phyloP scores from a whole-genome alignment of 2,888 invertebrate genomes.

The Hypselothyrea guttata region DNA sequence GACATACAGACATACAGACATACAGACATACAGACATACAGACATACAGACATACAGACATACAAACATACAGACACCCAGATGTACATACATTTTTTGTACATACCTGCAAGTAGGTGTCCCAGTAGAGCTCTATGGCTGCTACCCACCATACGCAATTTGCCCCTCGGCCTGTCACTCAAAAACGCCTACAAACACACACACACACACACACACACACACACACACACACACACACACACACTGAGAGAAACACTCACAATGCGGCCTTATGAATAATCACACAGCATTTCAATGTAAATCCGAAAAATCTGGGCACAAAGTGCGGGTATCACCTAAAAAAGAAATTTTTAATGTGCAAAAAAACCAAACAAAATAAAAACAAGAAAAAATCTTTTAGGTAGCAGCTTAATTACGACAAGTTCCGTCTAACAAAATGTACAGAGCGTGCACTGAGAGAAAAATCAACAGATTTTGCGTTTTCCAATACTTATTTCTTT shows the following conservation, averaged over 20 bases:
- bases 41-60: slow-evolving; percentile 1
- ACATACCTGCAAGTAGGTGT: slow-evolving; percentile 35
- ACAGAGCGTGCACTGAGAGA: slow-evolving; percentile 4
- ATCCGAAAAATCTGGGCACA: slow-evolving; percentile 36
- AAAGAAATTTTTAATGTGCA: slow-evolving; percentile 44
- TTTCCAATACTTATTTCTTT: no score
- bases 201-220: slow-evolving; percentile 22
- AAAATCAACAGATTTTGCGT: no score
- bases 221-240: slow-evolving; percentile 6
- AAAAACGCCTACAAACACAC: slow-evolving; percentile 51
- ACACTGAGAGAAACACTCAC: slow-evolving; percentile 4
- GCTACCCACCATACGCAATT: slow-evolving; percentile 31
- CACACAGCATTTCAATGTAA: slow-evolving; percentile 56
- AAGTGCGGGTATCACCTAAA: slow-evolving; percentile 34
- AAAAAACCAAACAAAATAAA: no score
- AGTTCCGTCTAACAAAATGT: slow-evolving; percentile 16
- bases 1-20: background rate
- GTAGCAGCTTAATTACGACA: slow-evolving; percentile 52
- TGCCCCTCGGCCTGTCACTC: slow-evolving; percentile 59
- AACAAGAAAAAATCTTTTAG: slow-evolving; percentile 27
- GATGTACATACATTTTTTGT: background rate
- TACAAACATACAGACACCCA: background rate
- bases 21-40: slow-evolving; percentile 6
- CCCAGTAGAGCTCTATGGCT: slow-evolving; percentile 8
- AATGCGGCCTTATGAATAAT: slow-evolving; percentile 54